These are phyloP conservation scores for Echinops telfairi DNA, from an alignment of 2,113 vertebrate genomes.

Conservation along the genomic window DNA sequence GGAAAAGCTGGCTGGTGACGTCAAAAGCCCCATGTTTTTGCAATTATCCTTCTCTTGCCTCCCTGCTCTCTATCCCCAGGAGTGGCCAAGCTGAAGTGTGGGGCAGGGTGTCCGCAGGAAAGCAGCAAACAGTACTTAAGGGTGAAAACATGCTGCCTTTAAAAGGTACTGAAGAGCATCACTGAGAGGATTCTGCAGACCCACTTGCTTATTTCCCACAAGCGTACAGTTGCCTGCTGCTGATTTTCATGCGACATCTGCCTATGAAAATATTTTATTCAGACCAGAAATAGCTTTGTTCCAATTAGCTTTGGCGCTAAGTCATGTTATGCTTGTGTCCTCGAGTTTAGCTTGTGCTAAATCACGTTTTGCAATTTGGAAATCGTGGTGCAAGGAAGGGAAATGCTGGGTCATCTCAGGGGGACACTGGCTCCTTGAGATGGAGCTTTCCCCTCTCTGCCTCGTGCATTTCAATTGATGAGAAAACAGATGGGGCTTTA, in stretches of 20 bases:
- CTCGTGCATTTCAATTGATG: not conserved
- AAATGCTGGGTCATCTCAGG: not conserved
- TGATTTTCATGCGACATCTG: slow-evolving; percentile 22
- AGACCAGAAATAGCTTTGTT: slow-evolving; percentile 54
- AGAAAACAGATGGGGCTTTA: slow-evolving; percentile 48
- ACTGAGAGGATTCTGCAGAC: not conserved
- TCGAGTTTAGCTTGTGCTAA: not conserved
- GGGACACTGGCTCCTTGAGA: not conserved
- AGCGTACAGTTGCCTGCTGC: slow-evolving; percentile 2
- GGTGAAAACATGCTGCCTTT: slow-evolving; percentile 51
- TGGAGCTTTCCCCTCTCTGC: not conserved
- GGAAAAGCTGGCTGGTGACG: slow-evolving; percentile 41
- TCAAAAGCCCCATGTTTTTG: slow-evolving; percentile 70
- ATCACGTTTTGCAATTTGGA: not conserved
- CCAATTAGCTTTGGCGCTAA: slow-evolving; percentile 25
- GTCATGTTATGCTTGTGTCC: not conserved
- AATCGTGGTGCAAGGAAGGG: not conserved
- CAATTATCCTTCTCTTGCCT: slow-evolving; percentile 67
- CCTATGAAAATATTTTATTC: slow-evolving; percentile 60
- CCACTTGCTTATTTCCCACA: not conserved
- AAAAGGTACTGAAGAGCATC: slow-evolving; percentile 58
- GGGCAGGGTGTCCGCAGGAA: not conserved
- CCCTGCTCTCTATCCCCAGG: not conserved
- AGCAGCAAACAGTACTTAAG: not conserved
- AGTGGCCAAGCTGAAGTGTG: not conserved